A percentile compares a stretch with the other conserved stretches of the same genome.
Conservation (phyloP, 2,797 vertebrate genomes). For the Ctenopoma multispine region DNA sequence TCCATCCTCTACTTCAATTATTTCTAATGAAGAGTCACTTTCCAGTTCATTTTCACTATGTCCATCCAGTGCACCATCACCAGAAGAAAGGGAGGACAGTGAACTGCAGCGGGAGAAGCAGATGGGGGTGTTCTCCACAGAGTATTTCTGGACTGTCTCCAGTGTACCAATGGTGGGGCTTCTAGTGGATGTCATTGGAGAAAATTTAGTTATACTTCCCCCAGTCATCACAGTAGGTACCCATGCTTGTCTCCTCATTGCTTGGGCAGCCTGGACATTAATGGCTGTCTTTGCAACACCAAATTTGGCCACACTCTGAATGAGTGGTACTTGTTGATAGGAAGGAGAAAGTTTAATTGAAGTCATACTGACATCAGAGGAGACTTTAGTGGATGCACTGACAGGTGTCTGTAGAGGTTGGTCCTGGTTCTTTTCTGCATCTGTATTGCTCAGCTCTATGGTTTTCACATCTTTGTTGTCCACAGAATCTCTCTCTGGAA, state of each 20-base stretch:
- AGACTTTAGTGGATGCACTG: conserved; percentile 82
- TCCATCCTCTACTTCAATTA: conserved; percentile 91
- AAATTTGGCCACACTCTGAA: conserved; percentile 86
- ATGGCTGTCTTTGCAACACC: conserved; percentile 74
- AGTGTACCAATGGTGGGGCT: conserved; percentile 80
- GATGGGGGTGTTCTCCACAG: conserved; percentile 91
- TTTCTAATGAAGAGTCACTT: conserved; percentile 96
- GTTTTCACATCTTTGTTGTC: conserved; percentile 74
- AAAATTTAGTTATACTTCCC: conserved; percentile 87
- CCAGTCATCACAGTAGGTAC: conserved; percentile 84
- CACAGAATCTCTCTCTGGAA: conserved; percentile 83
- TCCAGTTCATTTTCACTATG: conserved; percentile 94
- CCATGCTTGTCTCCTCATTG: conserved; percentile 90
- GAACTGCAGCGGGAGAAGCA: conserved; percentile 97
- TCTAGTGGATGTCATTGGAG: conserved; percentile 78
- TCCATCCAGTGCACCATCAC: conserved; percentile 89
- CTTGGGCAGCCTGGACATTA: conserved; percentile 83
- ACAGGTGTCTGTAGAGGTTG: conserved; percentile 70
- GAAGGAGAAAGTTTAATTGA: conserved; percentile 95
- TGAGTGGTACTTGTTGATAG: conserved; percentile 93
- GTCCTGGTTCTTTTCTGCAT: conserved; percentile 83
- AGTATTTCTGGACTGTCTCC: conserved; percentile 93
- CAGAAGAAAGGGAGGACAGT: conserved; percentile 94
- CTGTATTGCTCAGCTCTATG: conserved; percentile 69
- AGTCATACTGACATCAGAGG: conserved; percentile 85